Evolutionary conservation across 1,140 invertebrate species (phyloP).

Genomic region (Nymphalis io): DNA sequence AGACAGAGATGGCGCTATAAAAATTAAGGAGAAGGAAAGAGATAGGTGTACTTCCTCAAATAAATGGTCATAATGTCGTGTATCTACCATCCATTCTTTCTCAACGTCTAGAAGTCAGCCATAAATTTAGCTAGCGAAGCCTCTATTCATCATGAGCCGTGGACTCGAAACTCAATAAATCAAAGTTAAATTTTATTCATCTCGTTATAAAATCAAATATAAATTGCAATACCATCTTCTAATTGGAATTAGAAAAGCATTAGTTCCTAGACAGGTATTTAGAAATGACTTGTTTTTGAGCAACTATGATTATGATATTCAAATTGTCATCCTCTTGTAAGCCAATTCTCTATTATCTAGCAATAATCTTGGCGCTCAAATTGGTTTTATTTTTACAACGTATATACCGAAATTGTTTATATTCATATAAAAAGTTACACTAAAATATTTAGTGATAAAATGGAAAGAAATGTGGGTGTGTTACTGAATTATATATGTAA

Average conservation of each 20-base stretch:
- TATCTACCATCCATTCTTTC: conserved; percentile 42
- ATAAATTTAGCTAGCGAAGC: conserved; percentile 44
- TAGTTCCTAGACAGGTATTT: too few species aligned
- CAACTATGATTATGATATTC: background rate
- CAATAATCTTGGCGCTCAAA: conserved; percentile 7
- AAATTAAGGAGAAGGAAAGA: conserved; percentile 10
- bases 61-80: conserved; percentile 44
- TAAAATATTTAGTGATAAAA: too few species aligned
- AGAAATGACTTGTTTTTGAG: too few species aligned
- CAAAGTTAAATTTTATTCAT: conserved; percentile 37
- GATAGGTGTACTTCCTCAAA: conserved; percentile 20
- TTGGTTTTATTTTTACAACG: too few species aligned
- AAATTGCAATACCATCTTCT: background rate
- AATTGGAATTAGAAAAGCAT: background rate
- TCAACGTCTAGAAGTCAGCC: conserved; percentile 40
- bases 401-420: too few species aligned
- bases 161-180: conserved; percentile 47
- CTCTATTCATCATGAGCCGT: conserved; percentile 45
- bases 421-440: too few species aligned
- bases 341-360: conserved; percentile 4
- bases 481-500: too few species aligned
- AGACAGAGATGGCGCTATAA: conserved; percentile 8
- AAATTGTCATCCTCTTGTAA: background rate
- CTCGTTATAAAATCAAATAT: conserved; percentile 24
- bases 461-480: too few species aligned